These are phyloP conservation scores for Antheraea assamensis DNA, from an alignment of 2,888 invertebrate species.

Conservation along the genomic window DNA sequence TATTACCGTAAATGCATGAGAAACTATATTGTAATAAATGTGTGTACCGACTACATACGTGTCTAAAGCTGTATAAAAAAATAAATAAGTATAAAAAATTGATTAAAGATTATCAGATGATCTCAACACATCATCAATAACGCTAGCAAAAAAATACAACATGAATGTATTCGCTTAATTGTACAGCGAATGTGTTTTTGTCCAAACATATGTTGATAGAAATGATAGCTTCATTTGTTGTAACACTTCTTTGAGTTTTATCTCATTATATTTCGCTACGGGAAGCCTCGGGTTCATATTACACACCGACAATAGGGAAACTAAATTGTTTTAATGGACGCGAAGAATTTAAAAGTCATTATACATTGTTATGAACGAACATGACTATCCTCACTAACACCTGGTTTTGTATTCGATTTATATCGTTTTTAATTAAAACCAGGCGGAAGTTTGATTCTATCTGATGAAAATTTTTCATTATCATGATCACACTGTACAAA, in stretches of 20 bases:
- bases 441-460: constrained; percentile 10
- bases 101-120: constrained; percentile 21
- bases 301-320: constrained; percentile 64
- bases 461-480: neutral
- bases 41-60: neutral
- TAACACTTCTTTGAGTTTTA: constrained; percentile 59
- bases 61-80: neutral
- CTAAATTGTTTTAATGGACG: constrained; percentile 80
- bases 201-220: constrained; percentile 63
- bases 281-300: constrained; percentile 56
- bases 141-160: constrained; percentile 36
- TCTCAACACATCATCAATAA: constrained; percentile 31
- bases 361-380: constrained; percentile 63
- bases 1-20: neutral
- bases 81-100: constrained; percentile 12
- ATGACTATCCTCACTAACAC: constrained; percentile 64
- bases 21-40: neutral
- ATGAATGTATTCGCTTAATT: constrained; percentile 35
- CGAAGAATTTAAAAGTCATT: constrained; percentile 68
- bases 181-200: constrained; percentile 48
- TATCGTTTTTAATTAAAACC: constrained; percentile 68
- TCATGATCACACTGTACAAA: neutral
- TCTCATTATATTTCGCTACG: constrained; percentile 76
- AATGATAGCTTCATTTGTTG: constrained; percentile 77
- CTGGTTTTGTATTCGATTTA: constrained; percentile 66